Base-by-base conservation (phyloP, 2,797 vertebrate species). In the Macroramphosus scolopax region DNA sequence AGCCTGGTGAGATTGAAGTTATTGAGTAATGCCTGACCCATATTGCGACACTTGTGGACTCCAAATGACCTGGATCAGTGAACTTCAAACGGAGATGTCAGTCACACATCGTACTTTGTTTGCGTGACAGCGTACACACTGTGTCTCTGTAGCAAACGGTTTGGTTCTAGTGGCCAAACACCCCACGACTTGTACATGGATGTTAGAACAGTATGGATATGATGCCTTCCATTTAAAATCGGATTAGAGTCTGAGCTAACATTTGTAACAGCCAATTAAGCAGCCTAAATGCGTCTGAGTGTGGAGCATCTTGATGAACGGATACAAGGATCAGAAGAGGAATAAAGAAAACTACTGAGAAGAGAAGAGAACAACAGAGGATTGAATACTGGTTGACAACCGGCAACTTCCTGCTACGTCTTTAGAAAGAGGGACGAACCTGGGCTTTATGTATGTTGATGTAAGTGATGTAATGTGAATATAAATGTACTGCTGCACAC, bases 171-270 rank as follows among this genome's bases (percentile, higher is more conserved):
- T 71, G 57, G 57, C 62, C 52, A 47, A 45, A 65, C 33, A 52
- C 54, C 40, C 55, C 20, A 47, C 46, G 55, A 40, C 51, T 68
- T 7, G 8, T 43, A 41, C 62, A 65, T 28, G 41, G 63, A 63
- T 51, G 38, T 59, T 63, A 34, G 53, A 61, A 67, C 60, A 66
- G 46, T 75, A 77, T 70, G 68, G 60, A 56, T 55, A 56, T 59
- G 41, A 61, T 42, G 58, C 13, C 46, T 15, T 59, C 55, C 74
- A 63, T 74, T 68, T 63, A 70, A 68, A 86, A 81, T 83, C 47
- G 45, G 72, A 87, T 87, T 84, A 81, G 68, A 1, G 65, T 78
- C 80, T 76, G 55, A 63, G 65, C 65, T 75, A 85, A 86, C 35
- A 8, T 87, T 87, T 85, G 63, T 63, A 58, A 54, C 36, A 41